phyloP scores from a whole-genome alignment of 1,140 invertebrate species.

The Drosophila sp. region DNA sequence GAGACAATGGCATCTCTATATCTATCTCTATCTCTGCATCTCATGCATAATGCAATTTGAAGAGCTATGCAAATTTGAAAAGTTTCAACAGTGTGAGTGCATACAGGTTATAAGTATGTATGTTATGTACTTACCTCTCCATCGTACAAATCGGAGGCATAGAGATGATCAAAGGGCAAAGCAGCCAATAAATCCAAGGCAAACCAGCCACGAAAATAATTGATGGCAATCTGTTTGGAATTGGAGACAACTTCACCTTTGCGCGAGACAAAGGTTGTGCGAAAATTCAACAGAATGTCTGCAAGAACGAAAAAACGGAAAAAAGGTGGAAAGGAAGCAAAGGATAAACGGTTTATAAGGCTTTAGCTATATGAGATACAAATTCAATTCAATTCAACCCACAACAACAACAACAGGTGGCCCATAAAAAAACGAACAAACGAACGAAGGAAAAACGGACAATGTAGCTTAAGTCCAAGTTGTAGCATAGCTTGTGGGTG shows the following conservation, averaged over 20 bases:
- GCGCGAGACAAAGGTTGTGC: slow-evolving; percentile 98
- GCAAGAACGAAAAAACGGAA: slow-evolving; percentile 82
- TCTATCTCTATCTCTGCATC: background rate
- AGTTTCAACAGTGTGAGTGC: background rate
- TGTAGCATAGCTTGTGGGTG: slow-evolving; percentile 1
- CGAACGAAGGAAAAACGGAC: slow-evolving; percentile 10
- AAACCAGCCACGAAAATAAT: slow-evolving; percentile 98
- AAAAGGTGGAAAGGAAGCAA: slow-evolving; percentile 67
- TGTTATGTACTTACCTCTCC: slow-evolving; percentile 88
- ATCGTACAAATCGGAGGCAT: slow-evolving; percentile 92
- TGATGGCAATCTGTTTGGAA: slow-evolving; percentile 92
- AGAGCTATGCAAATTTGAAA: slow-evolving; percentile 15
- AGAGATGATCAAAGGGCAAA: slow-evolving; percentile 97
- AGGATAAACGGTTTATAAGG: slow-evolving; percentile 52
- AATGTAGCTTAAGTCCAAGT: slow-evolving; percentile 24
- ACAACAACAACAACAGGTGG: slow-evolving; percentile 52
- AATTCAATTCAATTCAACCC: slow-evolving; percentile 57
- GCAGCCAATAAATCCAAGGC: slow-evolving; percentile 97
- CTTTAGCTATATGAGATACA: slow-evolving; percentile 27
- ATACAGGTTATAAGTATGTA: background rate
- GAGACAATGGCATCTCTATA: background rate
- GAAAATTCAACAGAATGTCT: slow-evolving; percentile 99
- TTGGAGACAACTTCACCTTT: slow-evolving; percentile 99
- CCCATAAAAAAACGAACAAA: slow-evolving; percentile 35
- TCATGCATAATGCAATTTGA: slow-evolving; percentile 20